Percentiles rank a stretch among this genome's conserved stretches.
Evolutionary conservation across 2,113 vertebrate genomes (phyloP).

Genomic region (Vombatus ursinus): DNA sequence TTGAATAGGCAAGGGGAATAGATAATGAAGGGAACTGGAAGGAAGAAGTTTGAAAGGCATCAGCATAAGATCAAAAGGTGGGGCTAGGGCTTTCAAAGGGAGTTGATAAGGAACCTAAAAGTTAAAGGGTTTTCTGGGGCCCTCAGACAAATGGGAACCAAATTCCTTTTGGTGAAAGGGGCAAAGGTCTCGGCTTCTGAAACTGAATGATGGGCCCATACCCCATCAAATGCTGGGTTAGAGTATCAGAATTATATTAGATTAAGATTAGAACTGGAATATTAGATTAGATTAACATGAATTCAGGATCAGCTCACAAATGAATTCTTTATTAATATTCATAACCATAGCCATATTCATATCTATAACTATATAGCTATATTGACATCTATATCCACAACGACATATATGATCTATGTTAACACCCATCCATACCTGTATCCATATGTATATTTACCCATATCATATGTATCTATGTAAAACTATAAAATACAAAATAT

Average conservation of each 20-base stretch:
- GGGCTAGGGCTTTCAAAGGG: no score
- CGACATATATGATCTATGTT: not conserved
- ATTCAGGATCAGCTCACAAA: not conserved
- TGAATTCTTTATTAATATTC: not conserved
- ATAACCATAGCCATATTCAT: not conserved
- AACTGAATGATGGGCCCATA: no score
- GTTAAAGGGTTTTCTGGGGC: no score
- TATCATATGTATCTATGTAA: not conserved
- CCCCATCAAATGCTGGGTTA: no score
- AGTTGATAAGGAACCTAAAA: no score
- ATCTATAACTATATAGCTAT: not conserved
- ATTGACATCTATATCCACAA: not conserved
- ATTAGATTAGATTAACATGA: not conserved
- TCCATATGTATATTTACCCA: not conserved
- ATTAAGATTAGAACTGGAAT: not conserved
- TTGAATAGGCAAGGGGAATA: no score
- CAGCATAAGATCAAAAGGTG: no score
- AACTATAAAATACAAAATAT: not conserved
- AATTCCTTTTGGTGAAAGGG: no score
- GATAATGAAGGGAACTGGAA: no score
- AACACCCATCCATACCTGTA: not conserved
- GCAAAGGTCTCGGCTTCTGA: no score
- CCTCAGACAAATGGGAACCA: no score
- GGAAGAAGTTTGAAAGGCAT: no score
- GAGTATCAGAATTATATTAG: not conserved